These are phyloP conservation scores for Rotaria sp. DNA, from an alignment of 2,888 invertebrate species.

Conservation along the genomic window DNA sequence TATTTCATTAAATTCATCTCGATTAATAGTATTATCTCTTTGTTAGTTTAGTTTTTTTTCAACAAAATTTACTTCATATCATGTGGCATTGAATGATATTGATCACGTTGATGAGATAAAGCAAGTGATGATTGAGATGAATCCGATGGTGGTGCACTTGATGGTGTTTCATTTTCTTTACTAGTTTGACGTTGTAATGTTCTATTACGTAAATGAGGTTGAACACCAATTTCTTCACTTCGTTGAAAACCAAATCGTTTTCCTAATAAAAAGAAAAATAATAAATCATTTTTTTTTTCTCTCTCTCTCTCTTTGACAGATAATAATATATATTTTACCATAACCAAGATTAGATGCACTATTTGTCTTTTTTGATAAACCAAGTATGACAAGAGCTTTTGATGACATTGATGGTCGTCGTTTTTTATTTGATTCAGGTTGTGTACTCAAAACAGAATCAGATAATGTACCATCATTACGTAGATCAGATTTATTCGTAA, in stretches of 20 bases:
- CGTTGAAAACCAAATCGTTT: conserved; percentile 40
- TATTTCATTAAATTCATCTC: no score
- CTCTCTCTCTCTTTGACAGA: no score
- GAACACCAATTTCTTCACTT: conserved; percentile 40
- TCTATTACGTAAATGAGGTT: conserved; percentile 33
- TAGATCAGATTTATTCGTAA: background rate
- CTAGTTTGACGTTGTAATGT: background rate
- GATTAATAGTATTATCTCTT: no score
- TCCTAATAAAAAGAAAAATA: background rate
- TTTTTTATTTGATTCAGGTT: conserved; percentile 32
- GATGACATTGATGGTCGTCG: conserved; percentile 37
- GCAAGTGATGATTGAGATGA: background rate
- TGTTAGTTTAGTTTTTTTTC: no score
- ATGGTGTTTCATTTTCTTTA: conserved; percentile 28
- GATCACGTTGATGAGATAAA: conserved; percentile 2
- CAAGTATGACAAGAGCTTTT: conserved; percentile 41
- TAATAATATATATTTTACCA: background rate
- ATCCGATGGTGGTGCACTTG: background rate
- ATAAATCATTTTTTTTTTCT: background rate
- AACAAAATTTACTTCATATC: conserved; percentile 9
- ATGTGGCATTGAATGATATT: conserved; percentile 23
- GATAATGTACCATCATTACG: conserved; percentile 39
- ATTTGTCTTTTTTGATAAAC: conserved; percentile 40
- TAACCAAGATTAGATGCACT: conserved; percentile 37
- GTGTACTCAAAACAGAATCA: conserved; percentile 30